Base-by-base conservation (phyloP, 2,888 invertebrate genomes). In the Scaeva pyrastri region DNA sequence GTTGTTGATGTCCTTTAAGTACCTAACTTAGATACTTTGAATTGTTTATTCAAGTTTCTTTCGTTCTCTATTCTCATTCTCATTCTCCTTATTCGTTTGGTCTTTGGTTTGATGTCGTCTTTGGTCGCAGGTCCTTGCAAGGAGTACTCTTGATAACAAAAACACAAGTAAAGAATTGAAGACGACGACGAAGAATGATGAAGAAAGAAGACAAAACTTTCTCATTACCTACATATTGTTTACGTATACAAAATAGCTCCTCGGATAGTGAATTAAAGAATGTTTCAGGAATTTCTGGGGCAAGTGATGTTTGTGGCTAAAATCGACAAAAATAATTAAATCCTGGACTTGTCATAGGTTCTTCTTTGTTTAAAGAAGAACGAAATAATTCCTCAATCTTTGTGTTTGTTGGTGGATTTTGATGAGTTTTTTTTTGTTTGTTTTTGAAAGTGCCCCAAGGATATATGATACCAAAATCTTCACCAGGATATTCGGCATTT, bases 121-220 rank as follows among this genome's bases (percentile, higher is more conserved):
- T 2, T 50, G 48, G 21, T 21, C 50, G 1, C 12, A 12, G 19
- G 19, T 3, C 50, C 21, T 21, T 12, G 50, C 1, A 23, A 50
- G 56, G 16, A 56, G 56, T 12, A 31, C 16, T 31, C 11, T 31
- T 19, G 36, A 19, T 39, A 58, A 11, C 12, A 12, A 58, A 36
- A 39, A 58, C 19, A 58, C 36, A 58, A 58, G 58, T 21, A 58
- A 39, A 12, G 12, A 36, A 58, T 58, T 39, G 36, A 58, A 39
- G 36, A 58, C 36, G 19, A 58, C 11, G 21, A 39, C n/a, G n/a
- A 31, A 31, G 31, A 31, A 31, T 7, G 39, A 39, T 11, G 39
- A 39, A 39, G 39, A 11, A 50, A 11, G 12, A 50, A 11, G 21
- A 50, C 50, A 50, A 50, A 39, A 50, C 12, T 50, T 50, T 10